Percentiles rank a stretch among this genome's conserved stretches.
Evolutionary conservation across 2,797 vertebrate species (phyloP).

Genomic region (Salmo trutta): DNA sequence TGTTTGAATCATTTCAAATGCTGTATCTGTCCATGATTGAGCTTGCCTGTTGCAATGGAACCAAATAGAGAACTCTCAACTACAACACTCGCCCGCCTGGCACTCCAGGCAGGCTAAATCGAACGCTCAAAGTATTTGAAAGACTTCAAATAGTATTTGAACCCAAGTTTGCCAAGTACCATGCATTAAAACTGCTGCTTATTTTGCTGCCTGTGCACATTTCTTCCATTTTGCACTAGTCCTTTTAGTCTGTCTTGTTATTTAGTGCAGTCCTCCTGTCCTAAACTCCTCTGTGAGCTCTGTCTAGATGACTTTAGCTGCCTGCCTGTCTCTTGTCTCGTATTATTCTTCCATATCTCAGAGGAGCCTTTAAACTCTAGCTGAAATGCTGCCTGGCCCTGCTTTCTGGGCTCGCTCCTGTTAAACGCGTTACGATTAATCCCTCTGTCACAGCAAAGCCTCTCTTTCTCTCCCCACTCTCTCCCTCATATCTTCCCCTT

Average conservation of each 20-base stretch:
- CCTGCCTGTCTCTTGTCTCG: conserved; percentile 1
- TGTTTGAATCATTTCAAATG: no score
- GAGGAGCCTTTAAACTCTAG: conserved; percentile 10
- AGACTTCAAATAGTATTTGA: not conserved
- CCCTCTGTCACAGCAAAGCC: not conserved
- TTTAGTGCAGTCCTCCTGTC: conserved; percentile 1
- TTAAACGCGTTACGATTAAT: conserved; percentile 17
- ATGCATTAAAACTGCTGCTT: not conserved
- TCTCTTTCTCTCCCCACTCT: not conserved
- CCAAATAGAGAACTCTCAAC: not conserved
- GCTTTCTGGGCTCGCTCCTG: not conserved
- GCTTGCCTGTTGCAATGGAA: not conserved
- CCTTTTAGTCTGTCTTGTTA: conserved; percentile 3
- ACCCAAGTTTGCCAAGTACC: not conserved
- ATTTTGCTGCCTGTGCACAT: not conserved
- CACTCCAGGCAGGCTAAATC: not conserved
- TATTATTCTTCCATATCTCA: conserved; percentile 4
- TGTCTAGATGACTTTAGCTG: conserved; percentile 9
- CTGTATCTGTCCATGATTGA: not conserved
- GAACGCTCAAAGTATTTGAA: not conserved
- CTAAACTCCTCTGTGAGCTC: conserved; percentile 1
- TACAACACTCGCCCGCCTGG: not conserved
- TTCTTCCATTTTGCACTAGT: not conserved
- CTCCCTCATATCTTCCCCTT: not conserved
- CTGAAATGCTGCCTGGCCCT: not conserved